Evolutionary conservation across 2,888 invertebrate species (phyloP).

Genomic region (Scaptomyza tumidula): DNA sequence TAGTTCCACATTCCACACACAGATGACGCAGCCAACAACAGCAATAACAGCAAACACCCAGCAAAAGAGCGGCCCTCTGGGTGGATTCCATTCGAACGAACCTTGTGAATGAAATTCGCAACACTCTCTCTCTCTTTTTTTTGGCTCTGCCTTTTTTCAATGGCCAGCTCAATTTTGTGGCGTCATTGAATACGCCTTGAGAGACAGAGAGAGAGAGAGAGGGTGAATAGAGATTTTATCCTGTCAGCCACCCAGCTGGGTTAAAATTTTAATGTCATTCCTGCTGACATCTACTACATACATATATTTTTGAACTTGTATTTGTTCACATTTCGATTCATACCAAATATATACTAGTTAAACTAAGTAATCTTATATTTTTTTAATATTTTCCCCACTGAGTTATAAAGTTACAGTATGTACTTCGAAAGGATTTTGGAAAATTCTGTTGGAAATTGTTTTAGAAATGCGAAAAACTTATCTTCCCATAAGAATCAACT

Average conservation of each 20-base stretch:
- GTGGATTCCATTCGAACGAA: constrained; percentile 64
- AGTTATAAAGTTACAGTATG: too few species aligned
- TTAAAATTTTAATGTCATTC: constrained; percentile 26
- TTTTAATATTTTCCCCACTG: too few species aligned
- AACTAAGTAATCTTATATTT: too few species aligned
- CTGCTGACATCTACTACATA: not conserved
- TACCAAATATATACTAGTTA: too few species aligned
- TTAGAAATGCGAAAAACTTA: too few species aligned
- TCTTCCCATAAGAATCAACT: too few species aligned
- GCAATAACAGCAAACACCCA: constrained; percentile 30
- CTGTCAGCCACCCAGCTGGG: constrained; percentile 8
- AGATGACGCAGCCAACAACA: constrained; percentile 46
- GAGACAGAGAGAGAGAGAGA: not conserved
- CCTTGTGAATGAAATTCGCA: constrained; percentile 75
- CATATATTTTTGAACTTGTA: too few species aligned
- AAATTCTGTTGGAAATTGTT: too few species aligned
- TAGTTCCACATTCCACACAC: constrained; percentile 69
- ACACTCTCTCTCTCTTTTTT: not conserved
- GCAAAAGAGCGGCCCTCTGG: constrained; percentile 41
- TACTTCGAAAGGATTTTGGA: too few species aligned
- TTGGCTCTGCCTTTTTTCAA: constrained; percentile 44
- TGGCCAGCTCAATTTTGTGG: constrained; percentile 53
- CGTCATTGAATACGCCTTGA: constrained; percentile 68
- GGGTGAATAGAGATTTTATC: constrained; percentile 24
- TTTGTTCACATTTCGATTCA: too few species aligned